Conservation (phyloP, 2,888 invertebrate species). For the Caenorhabditis virilis region DNA sequence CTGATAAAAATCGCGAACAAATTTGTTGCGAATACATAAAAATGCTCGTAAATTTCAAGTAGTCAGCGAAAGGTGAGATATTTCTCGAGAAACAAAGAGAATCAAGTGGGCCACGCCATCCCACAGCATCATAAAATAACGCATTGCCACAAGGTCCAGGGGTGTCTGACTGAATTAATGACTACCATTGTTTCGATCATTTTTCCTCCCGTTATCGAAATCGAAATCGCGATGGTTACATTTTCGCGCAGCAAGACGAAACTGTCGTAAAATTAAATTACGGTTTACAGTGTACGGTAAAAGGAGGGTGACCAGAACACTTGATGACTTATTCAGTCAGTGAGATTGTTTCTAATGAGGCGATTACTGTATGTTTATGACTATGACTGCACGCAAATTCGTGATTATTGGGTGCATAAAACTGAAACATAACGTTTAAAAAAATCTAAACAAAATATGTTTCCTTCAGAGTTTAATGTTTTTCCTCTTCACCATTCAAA, state of each 20-base stretch:
- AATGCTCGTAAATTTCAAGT: conserved; percentile 39
- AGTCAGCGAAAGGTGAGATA: conserved; percentile 22
- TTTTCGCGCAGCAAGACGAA: neutral
- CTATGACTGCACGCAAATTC: conserved; percentile 6
- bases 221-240: neutral
- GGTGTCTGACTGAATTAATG: conserved; percentile 11
- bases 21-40: conserved; percentile 34
- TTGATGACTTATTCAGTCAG: neutral
- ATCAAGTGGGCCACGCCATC: no score
- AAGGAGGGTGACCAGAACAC: neutral
- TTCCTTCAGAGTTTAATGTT: no score
- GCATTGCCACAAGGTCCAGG: no score
- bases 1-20: no score
- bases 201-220: conserved; percentile 4
- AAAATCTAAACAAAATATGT: no score
- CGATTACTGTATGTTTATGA: conserved; percentile 35
- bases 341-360: conserved; percentile 16
- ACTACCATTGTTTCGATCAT: conserved; percentile 20
- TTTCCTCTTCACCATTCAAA: no score
- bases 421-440: no score
- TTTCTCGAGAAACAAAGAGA: conserved; percentile 11
- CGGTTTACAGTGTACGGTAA: conserved; percentile 1
- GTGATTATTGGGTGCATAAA: no score
- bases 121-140: no score
- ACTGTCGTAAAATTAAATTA: conserved; percentile 3